phyloP scores from a whole-genome alignment of 2,888 invertebrate species.

The Cylindroiulus punctatus region DNA sequence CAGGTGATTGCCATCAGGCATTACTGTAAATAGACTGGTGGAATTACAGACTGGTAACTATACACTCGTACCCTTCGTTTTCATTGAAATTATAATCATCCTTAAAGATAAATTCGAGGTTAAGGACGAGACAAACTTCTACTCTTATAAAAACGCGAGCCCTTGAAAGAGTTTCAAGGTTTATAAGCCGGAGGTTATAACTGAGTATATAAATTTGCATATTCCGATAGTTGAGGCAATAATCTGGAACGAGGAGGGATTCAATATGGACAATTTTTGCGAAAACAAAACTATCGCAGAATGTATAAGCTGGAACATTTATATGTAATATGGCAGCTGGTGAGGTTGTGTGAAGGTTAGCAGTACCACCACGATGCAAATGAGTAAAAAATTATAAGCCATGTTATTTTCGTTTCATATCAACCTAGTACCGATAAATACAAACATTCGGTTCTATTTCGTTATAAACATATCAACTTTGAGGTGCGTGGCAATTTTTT shows the following conservation, averaged over 20 bases:
- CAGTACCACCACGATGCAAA: background rate
- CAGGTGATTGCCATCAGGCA: background rate
- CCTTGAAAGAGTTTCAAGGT: slow-evolving; percentile 1
- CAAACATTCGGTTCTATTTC: background rate
- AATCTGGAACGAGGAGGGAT: slow-evolving; percentile 36
- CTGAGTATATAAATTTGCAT: slow-evolving; percentile 34
- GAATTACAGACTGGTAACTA: background rate
- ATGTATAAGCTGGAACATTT: slow-evolving; percentile 22
- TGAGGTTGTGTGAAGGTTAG: background rate
- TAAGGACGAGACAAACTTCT: background rate
- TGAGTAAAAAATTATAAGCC: background rate
- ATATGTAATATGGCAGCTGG: background rate
- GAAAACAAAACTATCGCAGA: background rate
- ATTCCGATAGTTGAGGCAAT: slow-evolving; percentile 45
- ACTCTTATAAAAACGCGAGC: slow-evolving; percentile 5
- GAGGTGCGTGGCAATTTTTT: no score
- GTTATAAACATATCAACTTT: background rate
- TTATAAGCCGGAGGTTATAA: slow-evolving; percentile 8
- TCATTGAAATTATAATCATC: slow-evolving; percentile 20
- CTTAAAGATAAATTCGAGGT: background rate
- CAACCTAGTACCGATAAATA: background rate
- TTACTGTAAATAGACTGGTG: background rate
- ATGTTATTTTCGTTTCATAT: background rate
- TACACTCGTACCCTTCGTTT: background rate
- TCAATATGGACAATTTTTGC: slow-evolving; percentile 1